phyloP scores from a whole-genome alignment of 2,797 vertebrate species.

The Oreortyx pictus region DNA sequence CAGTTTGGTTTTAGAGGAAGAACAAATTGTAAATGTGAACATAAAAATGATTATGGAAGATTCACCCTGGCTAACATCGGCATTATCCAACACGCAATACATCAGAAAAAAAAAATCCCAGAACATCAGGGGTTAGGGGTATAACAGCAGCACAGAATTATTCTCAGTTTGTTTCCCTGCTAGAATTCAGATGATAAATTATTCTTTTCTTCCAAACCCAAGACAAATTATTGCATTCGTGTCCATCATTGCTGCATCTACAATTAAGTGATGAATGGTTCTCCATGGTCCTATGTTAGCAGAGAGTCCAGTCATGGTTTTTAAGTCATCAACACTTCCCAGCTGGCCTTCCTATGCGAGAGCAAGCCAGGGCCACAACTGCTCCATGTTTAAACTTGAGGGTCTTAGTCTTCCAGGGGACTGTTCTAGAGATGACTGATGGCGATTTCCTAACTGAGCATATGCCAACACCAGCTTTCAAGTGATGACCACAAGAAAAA shows the following conservation, averaged over 20 bases:
- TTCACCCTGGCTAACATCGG: not conserved
- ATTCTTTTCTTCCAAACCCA: not conserved
- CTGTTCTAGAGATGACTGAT: not conserved
- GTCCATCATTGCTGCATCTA: not conserved
- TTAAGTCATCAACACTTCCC: not conserved
- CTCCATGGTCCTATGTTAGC: fast-evolving
- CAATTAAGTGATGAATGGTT: not conserved
- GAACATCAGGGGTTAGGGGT: not conserved
- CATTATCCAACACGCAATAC: not conserved
- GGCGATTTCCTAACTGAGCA: not conserved
- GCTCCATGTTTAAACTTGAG: not conserved
- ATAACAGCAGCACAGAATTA: not conserved
- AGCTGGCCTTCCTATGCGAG: not conserved
- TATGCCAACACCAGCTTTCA: conserved; percentile 6
- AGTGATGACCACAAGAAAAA: conserved; percentile 19
- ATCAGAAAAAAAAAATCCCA: not conserved
- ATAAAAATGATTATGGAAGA: not conserved
- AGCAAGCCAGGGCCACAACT: fast-evolving
- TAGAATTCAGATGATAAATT: not conserved
- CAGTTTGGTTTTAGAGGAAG: not conserved
- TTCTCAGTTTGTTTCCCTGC: not conserved
- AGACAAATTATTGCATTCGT: not conserved
- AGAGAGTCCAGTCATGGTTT: fast-evolving
- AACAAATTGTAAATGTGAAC: fast-evolving
- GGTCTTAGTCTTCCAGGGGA: not conserved